Evolutionary conservation across 2,888 invertebrate species (phyloP).

Genomic region (Geotrupes spiniger): DNA sequence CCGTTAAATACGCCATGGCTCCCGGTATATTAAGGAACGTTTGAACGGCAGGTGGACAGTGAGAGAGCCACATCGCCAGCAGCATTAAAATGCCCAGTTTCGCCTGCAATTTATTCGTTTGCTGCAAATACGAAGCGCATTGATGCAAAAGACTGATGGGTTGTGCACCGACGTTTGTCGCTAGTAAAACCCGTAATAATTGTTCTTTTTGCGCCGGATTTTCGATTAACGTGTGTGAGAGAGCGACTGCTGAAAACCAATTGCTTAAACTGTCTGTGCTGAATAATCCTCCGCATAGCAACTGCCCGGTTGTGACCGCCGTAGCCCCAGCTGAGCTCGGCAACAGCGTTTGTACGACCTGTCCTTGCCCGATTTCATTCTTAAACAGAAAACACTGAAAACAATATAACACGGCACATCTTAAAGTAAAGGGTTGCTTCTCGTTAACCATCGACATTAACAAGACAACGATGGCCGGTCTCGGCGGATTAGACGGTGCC

Average conservation of each 20-base stretch:
- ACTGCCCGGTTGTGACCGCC: constrained; percentile 76
- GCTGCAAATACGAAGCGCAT: constrained; percentile 79
- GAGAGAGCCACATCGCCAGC: constrained; percentile 81
- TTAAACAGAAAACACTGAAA: constrained; percentile 94
- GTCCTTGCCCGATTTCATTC: constrained; percentile 85
- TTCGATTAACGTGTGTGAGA: constrained; percentile 87
- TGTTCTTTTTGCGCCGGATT: constrained; percentile 86
- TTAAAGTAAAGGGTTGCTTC: constrained; percentile 83
- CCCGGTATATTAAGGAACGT: constrained; percentile 72
- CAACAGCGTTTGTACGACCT: constrained; percentile 86
- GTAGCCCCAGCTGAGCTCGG: constrained; percentile 76
- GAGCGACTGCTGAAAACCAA: constrained; percentile 92
- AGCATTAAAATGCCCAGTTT: constrained; percentile 90
- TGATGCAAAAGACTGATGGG: constrained; percentile 90
- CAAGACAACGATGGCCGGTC: constrained; percentile 90
- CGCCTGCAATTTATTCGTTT: constrained; percentile 75
- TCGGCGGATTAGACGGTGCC: constrained; percentile 90
- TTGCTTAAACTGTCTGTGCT: constrained; percentile 84
- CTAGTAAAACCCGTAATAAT: constrained; percentile 83
- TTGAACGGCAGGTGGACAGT: constrained; percentile 80
- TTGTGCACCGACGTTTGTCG: constrained; percentile 76
- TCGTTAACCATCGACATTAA: constrained; percentile 99
- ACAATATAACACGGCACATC: constrained; percentile 95
- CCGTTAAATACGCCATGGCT: constrained; percentile 81
- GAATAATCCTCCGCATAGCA: constrained; percentile 90